Conservation (phyloP, 2,888 invertebrate genomes). For the Antheraea assamensis region DNA sequence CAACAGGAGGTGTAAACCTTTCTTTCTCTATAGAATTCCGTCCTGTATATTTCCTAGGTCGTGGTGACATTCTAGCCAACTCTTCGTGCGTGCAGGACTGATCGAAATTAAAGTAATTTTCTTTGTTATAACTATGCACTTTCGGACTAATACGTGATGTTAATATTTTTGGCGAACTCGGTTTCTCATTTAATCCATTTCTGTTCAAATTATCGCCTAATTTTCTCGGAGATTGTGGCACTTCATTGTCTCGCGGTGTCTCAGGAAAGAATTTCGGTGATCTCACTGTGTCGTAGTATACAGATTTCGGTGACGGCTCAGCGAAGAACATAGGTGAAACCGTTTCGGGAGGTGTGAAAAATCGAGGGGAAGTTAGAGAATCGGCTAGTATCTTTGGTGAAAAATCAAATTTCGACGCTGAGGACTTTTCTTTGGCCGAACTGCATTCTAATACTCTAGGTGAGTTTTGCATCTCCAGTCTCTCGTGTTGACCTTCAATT, state of each 20-base stretch:
- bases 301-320: conserved; percentile 73
- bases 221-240: conserved; percentile 68
- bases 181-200: conserved; percentile 65
- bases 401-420: conserved; percentile 70
- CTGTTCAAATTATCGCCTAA: conserved; percentile 65
- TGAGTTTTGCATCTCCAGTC: conserved; percentile 70
- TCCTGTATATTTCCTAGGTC: conserved; percentile 68
- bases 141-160: conserved; percentile 71
- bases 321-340: conserved; percentile 72
- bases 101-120: conserved; percentile 76
- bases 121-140: conserved; percentile 70
- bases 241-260: conserved; percentile 63
- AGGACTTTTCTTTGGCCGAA: conserved; percentile 70
- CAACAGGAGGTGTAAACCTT: conserved; percentile 69
- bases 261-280: conserved; percentile 76
- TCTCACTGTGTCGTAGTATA: conserved; percentile 71
- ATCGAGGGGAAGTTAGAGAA: conserved; percentile 65
- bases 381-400: conserved; percentile 71
- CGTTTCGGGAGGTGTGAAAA: conserved; percentile 74
- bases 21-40: conserved; percentile 73
- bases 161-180: conserved; percentile 62
- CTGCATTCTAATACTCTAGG: conserved; percentile 68
- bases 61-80: conserved; percentile 50
- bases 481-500: conserved; percentile 60
- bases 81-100: conserved; percentile 52